Evolutionary conservation across 2,113 vertebrate genomes (phyloP).

Genomic region (Strix uralensis): DNA sequence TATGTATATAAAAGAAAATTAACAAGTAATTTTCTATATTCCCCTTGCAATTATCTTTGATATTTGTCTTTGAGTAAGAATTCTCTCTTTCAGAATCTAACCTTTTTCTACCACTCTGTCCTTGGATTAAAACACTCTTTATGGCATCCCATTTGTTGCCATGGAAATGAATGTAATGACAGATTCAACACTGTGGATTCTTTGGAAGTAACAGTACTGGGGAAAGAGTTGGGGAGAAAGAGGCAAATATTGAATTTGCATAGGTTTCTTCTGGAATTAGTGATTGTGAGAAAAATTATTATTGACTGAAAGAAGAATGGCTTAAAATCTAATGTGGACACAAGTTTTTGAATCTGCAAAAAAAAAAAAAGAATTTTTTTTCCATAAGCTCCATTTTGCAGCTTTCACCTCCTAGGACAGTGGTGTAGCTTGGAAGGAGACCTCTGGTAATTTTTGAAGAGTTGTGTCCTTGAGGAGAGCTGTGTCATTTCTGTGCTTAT

Average conservation of each 20-base stretch:
- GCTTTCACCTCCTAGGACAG: not conserved
- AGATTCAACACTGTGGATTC: not conserved
- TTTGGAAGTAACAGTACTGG: not conserved
- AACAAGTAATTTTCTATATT: not conserved
- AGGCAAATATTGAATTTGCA: not conserved
- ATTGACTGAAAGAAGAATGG: not conserved
- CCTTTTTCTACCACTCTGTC: not conserved
- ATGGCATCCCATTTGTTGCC: constrained; percentile 26
- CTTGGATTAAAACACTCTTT: constrained; percentile 37
- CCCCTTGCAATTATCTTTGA: constrained; percentile 12
- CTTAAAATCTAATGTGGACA: not conserved
- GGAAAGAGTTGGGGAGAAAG: not conserved
- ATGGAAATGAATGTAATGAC: constrained; percentile 10
- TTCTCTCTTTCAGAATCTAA: not conserved
- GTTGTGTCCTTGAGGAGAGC: not conserved
- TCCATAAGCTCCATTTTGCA: not conserved
- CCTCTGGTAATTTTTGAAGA: not conserved
- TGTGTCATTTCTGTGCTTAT: not conserved
- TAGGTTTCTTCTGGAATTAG: not conserved
- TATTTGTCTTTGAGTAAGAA: constrained; percentile 10
- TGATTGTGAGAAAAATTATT: not conserved
- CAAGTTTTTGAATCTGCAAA: not conserved
- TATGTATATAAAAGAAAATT: not conserved
- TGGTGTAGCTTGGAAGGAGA: not conserved
- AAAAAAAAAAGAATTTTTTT: not conserved